Conservation (phyloP, 2,888 invertebrate genomes). For the Spisula subtruncata region DNA sequence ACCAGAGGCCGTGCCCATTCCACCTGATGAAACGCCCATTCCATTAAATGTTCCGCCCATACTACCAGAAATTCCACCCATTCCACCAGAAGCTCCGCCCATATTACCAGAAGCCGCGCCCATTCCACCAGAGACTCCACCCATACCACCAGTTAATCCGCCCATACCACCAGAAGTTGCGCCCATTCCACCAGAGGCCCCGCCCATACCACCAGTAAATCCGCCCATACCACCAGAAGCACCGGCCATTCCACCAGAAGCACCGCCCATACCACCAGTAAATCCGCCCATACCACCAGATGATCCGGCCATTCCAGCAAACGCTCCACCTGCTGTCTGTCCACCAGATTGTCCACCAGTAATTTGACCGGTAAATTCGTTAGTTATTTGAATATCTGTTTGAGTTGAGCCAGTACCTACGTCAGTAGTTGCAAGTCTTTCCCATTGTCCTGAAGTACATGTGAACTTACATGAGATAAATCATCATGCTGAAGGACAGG, state of each 20-base stretch:
- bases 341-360: slow-evolving; percentile 11
- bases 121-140: neutral
- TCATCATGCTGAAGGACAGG: neutral
- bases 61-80: neutral
- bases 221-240: neutral
- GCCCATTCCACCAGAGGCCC: neutral
- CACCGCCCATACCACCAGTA: neutral
- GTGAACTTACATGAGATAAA: neutral
- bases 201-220: neutral
- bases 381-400: slow-evolving; percentile 23
- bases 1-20: neutral
- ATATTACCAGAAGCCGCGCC: neutral
- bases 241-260: neutral
- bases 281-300: neutral
- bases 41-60: slow-evolving; percentile 9
- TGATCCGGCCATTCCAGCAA: neutral
- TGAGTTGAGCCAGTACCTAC: neutral
- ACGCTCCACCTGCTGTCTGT: slow-evolving; percentile 23
- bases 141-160: slow-evolving; percentile 23
- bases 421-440: slow-evolving; percentile 53
- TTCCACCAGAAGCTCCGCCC: neutral
- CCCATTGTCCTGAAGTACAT: slow-evolving; percentile 57
- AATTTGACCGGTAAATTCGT: slow-evolving; percentile 24
- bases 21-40: neutral
- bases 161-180: neutral